phyloP scores from a whole-genome alignment of 2,888 invertebrate genomes.

The Apotomis betuletana region DNA sequence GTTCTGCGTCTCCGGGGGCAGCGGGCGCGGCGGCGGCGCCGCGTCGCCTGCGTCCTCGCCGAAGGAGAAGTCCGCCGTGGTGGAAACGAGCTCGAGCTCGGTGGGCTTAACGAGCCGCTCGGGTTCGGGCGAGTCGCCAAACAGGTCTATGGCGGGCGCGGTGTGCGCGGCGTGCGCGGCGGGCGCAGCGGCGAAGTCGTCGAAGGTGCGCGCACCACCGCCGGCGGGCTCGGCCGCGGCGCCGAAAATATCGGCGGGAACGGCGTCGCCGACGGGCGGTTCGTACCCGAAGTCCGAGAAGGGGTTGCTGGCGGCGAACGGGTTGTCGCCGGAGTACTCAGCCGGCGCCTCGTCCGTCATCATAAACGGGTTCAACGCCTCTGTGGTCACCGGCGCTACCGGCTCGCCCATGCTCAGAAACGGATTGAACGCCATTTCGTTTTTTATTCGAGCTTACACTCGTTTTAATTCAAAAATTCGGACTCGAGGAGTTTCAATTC shows the following conservation, averaged over 20 bases:
- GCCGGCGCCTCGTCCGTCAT: constrained; percentile 74
- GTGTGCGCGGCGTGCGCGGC: background rate
- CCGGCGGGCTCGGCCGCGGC: constrained; percentile 65
- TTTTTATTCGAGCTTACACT: constrained; percentile 12
- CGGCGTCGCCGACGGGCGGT: constrained; percentile 69
- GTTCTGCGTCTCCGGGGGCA: constrained; percentile 92
- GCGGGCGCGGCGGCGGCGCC: constrained; percentile 83
- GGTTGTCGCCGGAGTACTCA: constrained; percentile 83
- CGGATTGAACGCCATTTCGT: constrained; percentile 89
- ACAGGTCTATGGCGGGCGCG: constrained; percentile 38
- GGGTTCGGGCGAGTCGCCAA: constrained; percentile 43
- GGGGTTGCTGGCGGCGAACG: constrained; percentile 88
- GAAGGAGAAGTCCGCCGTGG: constrained; percentile 58
- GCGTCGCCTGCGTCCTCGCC: constrained; percentile 51
- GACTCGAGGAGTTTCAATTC: constrained; percentile 91
- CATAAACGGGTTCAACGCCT: constrained; percentile 88
- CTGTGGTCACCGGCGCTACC: constrained; percentile 74
- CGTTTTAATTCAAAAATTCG: constrained; percentile 81
- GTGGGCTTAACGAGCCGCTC: constrained; percentile 68
- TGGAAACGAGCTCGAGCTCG: constrained; percentile 68
- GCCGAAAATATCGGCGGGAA: constrained; percentile 75
- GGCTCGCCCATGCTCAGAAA: constrained; percentile 90
- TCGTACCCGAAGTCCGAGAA: constrained; percentile 84
- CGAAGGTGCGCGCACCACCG: constrained; percentile 67
- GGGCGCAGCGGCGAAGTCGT: constrained; percentile 53